A percentile compares a stretch with the other conserved stretches of the same genome.
Conservation (phyloP, 2,797 vertebrate species). For the Helostoma temminkii region DNA sequence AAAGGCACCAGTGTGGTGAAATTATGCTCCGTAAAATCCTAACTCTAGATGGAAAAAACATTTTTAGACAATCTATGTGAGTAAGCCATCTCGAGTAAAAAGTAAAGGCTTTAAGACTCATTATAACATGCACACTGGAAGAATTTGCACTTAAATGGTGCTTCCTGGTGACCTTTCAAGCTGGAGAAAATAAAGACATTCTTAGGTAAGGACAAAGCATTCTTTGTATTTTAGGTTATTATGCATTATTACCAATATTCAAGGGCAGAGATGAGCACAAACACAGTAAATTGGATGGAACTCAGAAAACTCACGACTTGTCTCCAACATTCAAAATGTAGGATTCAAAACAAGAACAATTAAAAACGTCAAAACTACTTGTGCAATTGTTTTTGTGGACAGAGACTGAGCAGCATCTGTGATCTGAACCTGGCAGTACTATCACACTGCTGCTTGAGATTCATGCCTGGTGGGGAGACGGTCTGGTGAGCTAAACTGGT, state of each 20-base stretch:
- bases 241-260: not conserved
- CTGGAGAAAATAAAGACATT: not conserved
- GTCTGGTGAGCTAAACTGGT: too few species aligned
- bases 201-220: not conserved
- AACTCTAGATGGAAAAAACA: too few species aligned
- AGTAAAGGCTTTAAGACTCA: too few species aligned
- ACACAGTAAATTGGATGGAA: not conserved
- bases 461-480: too few species aligned
- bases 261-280: not conserved
- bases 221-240: not conserved
- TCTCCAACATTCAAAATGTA: not conserved
- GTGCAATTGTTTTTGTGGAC: too few species aligned
- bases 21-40: too few species aligned
- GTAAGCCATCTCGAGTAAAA: too few species aligned
- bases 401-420: not conserved
- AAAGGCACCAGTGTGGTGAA: too few species aligned
- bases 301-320: not conserved
- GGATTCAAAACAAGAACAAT: not conserved
- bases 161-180: not conserved
- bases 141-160: too few species aligned
- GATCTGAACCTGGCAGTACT: not conserved
- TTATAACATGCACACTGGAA: accelerated
- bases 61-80: too few species aligned
- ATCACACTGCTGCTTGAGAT: too few species aligned
- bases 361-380: too few species aligned